phyloP scores from a whole-genome alignment of 2,797 vertebrate species.

The Spinibarbus caldwelli region DNA sequence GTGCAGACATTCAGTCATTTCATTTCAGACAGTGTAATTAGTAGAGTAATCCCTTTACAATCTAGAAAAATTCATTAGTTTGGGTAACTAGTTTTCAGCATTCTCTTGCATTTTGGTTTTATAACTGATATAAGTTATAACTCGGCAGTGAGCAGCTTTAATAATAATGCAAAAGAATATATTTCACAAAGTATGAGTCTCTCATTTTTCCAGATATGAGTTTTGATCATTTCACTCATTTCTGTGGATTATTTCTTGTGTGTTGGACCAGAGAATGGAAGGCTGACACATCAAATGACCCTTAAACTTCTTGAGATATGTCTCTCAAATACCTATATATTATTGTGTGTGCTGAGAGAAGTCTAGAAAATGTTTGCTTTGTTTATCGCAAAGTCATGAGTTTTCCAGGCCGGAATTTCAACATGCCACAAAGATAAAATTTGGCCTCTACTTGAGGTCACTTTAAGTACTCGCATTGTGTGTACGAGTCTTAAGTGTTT shows the following conservation, averaged over 20 bases:
- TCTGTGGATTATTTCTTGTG: neutral
- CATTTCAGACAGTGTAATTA: constrained; percentile 21
- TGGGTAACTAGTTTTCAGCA: neutral
- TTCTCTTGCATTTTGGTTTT: too few relatives aligned
- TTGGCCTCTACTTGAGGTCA: neutral
- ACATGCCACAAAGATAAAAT: constrained; percentile 1
- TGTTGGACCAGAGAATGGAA: neutral
- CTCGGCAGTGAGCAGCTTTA: neutral
- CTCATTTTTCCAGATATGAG: neutral
- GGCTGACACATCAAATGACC: neutral
- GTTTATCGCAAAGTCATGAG: constrained; percentile 11
- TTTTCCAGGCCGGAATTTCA: constrained; percentile 7
- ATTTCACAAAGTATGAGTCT: neutral
- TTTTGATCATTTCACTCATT: neutral
- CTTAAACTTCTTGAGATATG: neutral
- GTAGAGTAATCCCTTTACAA: neutral
- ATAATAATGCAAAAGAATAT: neutral
- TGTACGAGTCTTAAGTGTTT: constrained; percentile 4
- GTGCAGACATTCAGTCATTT: constrained; percentile 9
- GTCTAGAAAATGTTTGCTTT: constrained; percentile 5
- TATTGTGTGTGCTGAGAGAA: neutral
- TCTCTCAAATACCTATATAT: neutral
- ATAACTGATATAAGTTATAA: neutral
- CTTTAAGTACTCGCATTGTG: neutral
- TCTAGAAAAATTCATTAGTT: neutral